Evolutionary conservation across 1,140 invertebrate genomes (phyloP), one percentile per base, ranked within the genome.

Genomic region (Drosophila kurseongensis): DNA sequence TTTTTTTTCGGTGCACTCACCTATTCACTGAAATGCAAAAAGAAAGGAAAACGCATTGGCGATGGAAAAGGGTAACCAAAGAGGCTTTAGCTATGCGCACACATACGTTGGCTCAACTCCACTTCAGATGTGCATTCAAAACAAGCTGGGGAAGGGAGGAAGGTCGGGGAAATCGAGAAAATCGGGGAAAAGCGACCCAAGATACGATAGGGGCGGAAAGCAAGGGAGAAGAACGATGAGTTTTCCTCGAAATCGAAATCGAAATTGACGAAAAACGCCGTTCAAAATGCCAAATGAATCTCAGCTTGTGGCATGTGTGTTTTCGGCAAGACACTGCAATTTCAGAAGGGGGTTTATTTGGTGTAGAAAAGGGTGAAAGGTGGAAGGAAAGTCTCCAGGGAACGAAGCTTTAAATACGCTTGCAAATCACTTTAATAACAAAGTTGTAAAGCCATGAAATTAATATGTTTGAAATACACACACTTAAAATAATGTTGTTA

Each of bases 221-320:
- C 14, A 27, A 8, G 12, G 12, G 18, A 8, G 13, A 57, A 45
- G 41, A 32, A 65, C 47, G 32, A 52, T 52, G 47, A 52, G 59
- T 42, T 68, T 40, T 41, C 27, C 61, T 66, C 27, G 67, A 60
- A 73, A 73, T 60, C 67, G 69, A 60, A 73, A 73, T 72, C 67
- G 69, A 60, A 73, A 73, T 72, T 73, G 69, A 73, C 67, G 69
- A 73, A 73, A 73, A 73, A 72, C 69, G 66, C 45, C 69, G 66
- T 52, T 72, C 69, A 69, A 73, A 73, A 72, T 73, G 67, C 69
- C 69, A 73, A 73, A 72, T 73, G 69, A 73, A 73, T 73, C 69
- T 73, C 66, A 72, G 69, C 69, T 72, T 51, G 66, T 72, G 51
- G 67, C 41, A 68, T 66, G 61, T 52, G 60, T 67, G 45, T 35